phyloP scores from a whole-genome alignment of 1,140 invertebrate species.

The Archivesica marissinica region DNA sequence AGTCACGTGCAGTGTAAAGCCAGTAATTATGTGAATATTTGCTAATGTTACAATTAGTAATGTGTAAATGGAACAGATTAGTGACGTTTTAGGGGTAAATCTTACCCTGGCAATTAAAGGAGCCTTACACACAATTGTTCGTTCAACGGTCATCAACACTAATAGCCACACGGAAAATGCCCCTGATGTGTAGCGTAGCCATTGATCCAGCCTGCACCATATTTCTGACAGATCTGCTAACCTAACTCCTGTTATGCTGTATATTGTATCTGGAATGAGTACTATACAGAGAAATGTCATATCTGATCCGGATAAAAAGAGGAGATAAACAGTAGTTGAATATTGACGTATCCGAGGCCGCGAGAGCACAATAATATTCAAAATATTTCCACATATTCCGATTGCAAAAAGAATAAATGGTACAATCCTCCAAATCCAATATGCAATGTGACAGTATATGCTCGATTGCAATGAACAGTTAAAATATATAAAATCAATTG shows the following conservation, averaged over 20 bases:
- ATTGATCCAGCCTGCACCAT: neutral
- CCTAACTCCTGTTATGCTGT: neutral
- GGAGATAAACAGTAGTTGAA: neutral
- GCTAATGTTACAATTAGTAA: neutral
- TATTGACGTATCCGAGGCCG: neutral
- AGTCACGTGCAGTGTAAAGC: neutral
- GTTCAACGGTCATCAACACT: neutral
- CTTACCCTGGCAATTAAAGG: neutral
- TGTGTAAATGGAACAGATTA: neutral
- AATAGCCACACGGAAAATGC: neutral
- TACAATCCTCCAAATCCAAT: constrained; percentile 13
- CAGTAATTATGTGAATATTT: neutral
- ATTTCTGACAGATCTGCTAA: neutral
- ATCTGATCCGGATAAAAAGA: neutral
- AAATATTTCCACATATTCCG: neutral
- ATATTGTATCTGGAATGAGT: neutral
- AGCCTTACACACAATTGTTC: neutral
- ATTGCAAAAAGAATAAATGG: neutral
- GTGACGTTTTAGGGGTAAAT: neutral
- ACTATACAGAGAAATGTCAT: neutral
- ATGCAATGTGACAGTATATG: neutral
- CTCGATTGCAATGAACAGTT: too few species aligned
- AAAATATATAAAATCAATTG: too few species aligned
- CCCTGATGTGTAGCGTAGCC: neutral
- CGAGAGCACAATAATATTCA: neutral